Percentiles rank a stretch among this genome's conserved stretches.
Evolutionary conservation across 2,113 vertebrate species (phyloP).

Genomic region (Lagopus leucura): DNA sequence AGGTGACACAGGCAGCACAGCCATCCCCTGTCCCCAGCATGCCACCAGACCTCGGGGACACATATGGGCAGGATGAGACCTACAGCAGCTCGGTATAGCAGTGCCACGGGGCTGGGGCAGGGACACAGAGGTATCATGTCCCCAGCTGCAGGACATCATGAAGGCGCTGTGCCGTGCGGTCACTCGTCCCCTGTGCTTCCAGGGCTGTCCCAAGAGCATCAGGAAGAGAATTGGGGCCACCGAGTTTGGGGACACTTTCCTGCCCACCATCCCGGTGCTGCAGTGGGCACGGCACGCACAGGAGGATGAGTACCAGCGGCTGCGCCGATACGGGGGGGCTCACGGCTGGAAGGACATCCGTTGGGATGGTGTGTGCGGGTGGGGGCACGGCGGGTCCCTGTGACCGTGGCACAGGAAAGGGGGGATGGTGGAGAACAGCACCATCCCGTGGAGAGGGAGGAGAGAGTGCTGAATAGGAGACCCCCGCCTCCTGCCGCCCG

Average conservation of each 20-base stretch:
- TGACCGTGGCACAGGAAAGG: background rate
- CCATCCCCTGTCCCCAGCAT: too few relatives aligned
- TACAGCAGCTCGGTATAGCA: background rate
- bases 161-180: background rate
- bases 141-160: background rate
- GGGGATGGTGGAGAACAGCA: background rate
- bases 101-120: background rate
- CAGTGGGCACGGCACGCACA: conserved; percentile 77
- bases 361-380: conserved; percentile 61
- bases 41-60: background rate
- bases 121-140: background rate
- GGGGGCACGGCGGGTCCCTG: background rate
- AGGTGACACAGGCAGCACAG: background rate
- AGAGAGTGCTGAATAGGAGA: background rate
- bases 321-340: conserved; percentile 67
- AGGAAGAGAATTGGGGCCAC: conserved; percentile 17
- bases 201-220: conserved; percentile 73
- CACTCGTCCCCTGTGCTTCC: background rate
- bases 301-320: conserved; percentile 65
- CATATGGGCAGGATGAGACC: background rate
- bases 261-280: conserved; percentile 73
- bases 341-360: conserved; percentile 77
- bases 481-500: background rate
- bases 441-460: background rate
- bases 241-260: conserved; percentile 37